A percentile compares a stretch with the other conserved stretches of the same genome.
These are phyloP conservation scores for Rhyacophila brunnea DNA, from an alignment of 1,140 invertebrate genomes.

Conservation along the genomic window DNA sequence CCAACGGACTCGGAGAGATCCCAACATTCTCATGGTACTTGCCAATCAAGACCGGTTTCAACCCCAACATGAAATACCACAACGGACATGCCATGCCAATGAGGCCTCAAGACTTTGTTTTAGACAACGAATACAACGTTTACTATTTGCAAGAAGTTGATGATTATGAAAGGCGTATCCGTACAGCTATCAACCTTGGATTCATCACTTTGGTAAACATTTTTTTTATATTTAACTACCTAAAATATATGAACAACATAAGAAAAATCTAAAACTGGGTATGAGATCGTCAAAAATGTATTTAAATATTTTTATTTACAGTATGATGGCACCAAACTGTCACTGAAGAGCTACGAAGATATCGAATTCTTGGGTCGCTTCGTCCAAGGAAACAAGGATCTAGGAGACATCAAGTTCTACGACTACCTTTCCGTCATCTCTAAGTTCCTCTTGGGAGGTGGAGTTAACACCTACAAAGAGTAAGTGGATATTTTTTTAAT, in stretches of 20 bases:
- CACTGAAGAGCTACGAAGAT: slow-evolving; percentile 53
- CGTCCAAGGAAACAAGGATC: slow-evolving; percentile 65
- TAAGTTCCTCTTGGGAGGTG: slow-evolving; percentile 58
- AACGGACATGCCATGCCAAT: slow-evolving; percentile 66
- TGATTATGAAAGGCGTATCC: slow-evolving; percentile 59
- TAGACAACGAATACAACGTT: slow-evolving; percentile 52
- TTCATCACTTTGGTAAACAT: slow-evolving; percentile 55
- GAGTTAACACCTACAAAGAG: slow-evolving; percentile 7
- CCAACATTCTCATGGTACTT: slow-evolving; percentile 54
- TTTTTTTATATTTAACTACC: slow-evolving; percentile 6
- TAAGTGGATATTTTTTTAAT: neutral
- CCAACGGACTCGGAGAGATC: slow-evolving; percentile 60
- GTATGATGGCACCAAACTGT: slow-evolving; percentile 49
- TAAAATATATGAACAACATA: slow-evolving; percentile 2
- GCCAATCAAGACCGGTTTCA: slow-evolving; percentile 56
- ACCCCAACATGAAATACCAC: slow-evolving; percentile 60
- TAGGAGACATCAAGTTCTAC: slow-evolving; percentile 64
- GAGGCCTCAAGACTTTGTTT: slow-evolving; percentile 57
- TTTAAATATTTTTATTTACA: slow-evolving; percentile 35
- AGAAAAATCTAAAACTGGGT: too few species aligned
- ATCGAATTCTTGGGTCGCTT: slow-evolving; percentile 65
- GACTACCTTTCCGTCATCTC: slow-evolving; percentile 56
- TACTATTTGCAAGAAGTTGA: slow-evolving; percentile 50
- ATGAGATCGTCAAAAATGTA: too few species aligned
- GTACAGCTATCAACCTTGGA: slow-evolving; percentile 63